These are phyloP conservation scores for Phasianus colchicus DNA, from an alignment of 2,113 vertebrate species.

Conservation along the genomic window DNA sequence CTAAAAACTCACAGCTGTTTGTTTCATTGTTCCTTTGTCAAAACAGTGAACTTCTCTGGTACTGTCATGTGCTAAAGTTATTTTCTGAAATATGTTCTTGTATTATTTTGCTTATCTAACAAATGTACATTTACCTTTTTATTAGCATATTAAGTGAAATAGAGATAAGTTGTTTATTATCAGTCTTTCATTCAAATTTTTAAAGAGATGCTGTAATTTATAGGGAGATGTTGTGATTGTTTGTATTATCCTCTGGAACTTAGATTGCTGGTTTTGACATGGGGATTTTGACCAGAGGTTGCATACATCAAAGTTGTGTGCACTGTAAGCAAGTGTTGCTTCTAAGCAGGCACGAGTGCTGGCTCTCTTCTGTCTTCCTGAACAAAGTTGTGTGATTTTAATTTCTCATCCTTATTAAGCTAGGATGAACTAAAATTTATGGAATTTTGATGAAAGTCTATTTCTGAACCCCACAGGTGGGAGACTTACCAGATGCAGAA, in stretches of 20 bases:
- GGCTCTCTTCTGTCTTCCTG: neutral
- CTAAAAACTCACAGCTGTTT: neutral
- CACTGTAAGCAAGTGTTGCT: neutral
- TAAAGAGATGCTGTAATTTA: neutral
- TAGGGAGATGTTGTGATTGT: neutral
- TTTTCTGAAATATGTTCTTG: neutral
- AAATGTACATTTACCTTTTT: neutral
- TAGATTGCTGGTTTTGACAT: neutral
- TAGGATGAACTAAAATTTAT: neutral
- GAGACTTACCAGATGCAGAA: constrained; percentile 95
- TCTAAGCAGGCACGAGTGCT: neutral
- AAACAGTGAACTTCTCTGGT: neutral
- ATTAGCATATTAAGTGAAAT: neutral
- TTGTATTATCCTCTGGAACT: neutral
- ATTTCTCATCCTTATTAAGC: neutral
- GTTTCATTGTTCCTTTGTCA: neutral
- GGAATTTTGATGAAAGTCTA: neutral
- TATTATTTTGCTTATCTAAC: neutral
- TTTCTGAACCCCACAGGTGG: constrained; percentile 83
- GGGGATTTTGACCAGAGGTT: neutral
- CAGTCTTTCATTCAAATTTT: neutral
- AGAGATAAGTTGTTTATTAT: neutral
- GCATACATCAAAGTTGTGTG: neutral
- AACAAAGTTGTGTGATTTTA: neutral
- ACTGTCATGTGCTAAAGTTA: neutral